Base-by-base conservation (phyloP, 1,140 invertebrate genomes). In the Chrysomallon squamiferum region DNA sequence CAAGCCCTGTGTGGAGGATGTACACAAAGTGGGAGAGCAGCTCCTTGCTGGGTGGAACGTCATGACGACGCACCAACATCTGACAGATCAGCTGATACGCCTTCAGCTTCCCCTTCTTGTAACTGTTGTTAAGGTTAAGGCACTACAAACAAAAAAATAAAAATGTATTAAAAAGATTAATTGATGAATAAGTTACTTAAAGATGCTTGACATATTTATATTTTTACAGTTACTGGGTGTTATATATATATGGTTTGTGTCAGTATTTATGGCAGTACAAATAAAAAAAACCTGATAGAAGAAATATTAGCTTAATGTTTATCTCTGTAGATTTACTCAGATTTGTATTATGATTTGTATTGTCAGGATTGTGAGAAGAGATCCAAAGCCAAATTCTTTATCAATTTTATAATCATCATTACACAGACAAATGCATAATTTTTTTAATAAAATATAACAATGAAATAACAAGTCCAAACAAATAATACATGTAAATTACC, bases 1-100 rank as follows among this genome's bases (percentile, higher is more conserved):
- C 80, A 5, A 91, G 82, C 18, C 92, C 94, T 70, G 91, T 89
- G 86, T 98, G 96, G 41, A 98, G 82, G 2, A 92, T 90, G 62
- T 92, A 88, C 84, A 96, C 97, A 86, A 97, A 97, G 38, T 96
- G 89, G 2, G 93, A 89, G 49, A 98, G 84, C 81, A 96, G 93
- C 61, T 92, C 89, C 70, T 85, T 87, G 15, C 88, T 84, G 32
- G 90, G 80, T 67, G 82, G 84, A 29, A 91, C 87, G 73, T 92
- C 88, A 54, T 86, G 87, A 25, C 83, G 79, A 27, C 87, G 82
- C 22, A 95, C 87, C 59, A 91, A 90, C 69, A 92, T 87, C 61
- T 89, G 86, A 86, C 93, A 95, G 41, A 97, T 85, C 45, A 96
- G 85, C 68, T 92, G 89, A 66, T 93, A 89, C 0, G 95, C 94